Conservation (phyloP, 1,140 invertebrate genomes). For the Cherax quadricarinatus region DNA sequence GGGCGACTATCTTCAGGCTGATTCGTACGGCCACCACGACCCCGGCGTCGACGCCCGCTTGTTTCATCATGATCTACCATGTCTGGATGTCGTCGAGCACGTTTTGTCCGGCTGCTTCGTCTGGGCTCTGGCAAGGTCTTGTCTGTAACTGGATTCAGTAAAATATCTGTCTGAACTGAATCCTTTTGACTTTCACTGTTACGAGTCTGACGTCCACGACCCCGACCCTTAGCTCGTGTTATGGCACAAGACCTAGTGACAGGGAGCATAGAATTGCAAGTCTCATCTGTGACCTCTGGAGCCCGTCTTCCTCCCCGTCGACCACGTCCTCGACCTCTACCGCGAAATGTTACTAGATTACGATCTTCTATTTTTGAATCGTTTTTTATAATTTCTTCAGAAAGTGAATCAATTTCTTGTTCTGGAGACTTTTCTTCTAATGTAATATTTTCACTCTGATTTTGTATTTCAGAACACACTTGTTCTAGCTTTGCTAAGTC, state of each 20-base stretch:
- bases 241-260: slow-evolving; percentile 33
- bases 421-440: slow-evolving; percentile 4
- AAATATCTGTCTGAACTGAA: slow-evolving; percentile 10
- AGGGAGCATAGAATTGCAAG: slow-evolving; percentile 10
- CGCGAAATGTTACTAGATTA: background rate
- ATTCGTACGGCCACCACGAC: slow-evolving; percentile 36
- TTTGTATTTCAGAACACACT: slow-evolving; percentile 66
- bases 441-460: slow-evolving; percentile 36
- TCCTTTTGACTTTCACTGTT: slow-evolving; percentile 61
- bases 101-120: slow-evolving; percentile 52
- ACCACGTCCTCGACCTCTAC: slow-evolving; percentile 53
- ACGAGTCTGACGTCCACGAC: slow-evolving; percentile 45
- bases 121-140: slow-evolving; percentile 47
- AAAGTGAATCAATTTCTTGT: background rate
- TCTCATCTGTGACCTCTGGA: slow-evolving; percentile 21
- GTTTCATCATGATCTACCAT: slow-evolving; percentile 69
- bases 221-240: slow-evolving; percentile 41
- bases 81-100: slow-evolving; percentile 58
- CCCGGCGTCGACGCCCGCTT: slow-evolving; percentile 45
- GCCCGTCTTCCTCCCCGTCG: slow-evolving; percentile 35
- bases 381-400: slow-evolving; percentile 28
- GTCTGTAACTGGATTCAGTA: slow-evolving; percentile 9
- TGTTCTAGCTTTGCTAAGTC: slow-evolving; percentile 57
- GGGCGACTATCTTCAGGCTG: slow-evolving; percentile 53
- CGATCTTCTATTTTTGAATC: slow-evolving; percentile 43